Evolutionary conservation across 2,797 vertebrate species (phyloP).

Genomic region (Gymnothorax javanicus): DNA sequence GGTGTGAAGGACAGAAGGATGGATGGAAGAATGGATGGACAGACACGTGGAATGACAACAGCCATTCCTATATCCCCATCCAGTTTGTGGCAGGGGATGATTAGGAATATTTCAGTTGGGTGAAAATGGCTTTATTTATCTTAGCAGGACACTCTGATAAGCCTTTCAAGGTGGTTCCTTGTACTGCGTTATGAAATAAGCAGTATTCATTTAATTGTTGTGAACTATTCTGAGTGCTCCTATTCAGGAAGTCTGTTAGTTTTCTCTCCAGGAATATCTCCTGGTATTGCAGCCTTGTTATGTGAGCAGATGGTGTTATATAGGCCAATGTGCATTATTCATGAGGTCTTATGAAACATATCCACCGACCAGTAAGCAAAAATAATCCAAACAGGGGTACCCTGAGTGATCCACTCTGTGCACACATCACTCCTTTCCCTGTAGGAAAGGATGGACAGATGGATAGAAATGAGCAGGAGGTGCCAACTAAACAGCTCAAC

Average conservation of each 20-base stretch:
- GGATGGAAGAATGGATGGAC: too few species aligned
- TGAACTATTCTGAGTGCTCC: background rate
- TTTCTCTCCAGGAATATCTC: slow-evolving; percentile 21
- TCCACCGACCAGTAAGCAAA: background rate
- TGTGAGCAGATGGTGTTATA: slow-evolving; percentile 44
- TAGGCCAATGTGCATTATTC: slow-evolving; percentile 44
- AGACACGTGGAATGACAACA: too few species aligned
- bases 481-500: background rate
- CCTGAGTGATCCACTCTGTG: background rate
- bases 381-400: background rate
- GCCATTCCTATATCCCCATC: too few species aligned
- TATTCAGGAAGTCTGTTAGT: background rate
- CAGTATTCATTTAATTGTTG: background rate
- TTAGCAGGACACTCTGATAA: background rate
- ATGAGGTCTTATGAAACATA: slow-evolving; percentile 28
- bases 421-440: background rate
- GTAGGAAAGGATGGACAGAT: background rate
- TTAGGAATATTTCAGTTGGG: background rate
- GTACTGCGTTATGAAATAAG: background rate
- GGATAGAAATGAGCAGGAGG: background rate
- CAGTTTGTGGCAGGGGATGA: too few species aligned
- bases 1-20: too few species aligned
- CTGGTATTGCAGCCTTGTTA: slow-evolving; percentile 12
- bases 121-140: background rate
- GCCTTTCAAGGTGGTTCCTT: background rate